Conservation (phyloP, 2,797 vertebrate genomes). For the Chaenodraco wilsoni region DNA sequence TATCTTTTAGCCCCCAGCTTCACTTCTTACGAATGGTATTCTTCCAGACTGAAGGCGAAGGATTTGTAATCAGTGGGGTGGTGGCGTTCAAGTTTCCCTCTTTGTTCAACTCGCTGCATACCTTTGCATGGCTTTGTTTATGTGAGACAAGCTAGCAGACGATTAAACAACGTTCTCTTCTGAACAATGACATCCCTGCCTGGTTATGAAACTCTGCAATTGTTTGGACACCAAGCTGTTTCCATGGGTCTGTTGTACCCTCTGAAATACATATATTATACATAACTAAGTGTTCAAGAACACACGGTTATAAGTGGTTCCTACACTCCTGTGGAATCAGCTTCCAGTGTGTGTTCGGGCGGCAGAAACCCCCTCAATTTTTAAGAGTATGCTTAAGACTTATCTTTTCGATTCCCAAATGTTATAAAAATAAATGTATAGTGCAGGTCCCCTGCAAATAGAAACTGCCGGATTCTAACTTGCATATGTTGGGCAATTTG, state of each 20-base stretch:
- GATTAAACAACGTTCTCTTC: background rate
- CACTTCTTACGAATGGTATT: background rate
- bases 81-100: background rate
- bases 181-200: constrained; percentile 2
- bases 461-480: too few species aligned
- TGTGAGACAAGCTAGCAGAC: background rate
- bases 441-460: too few species aligned
- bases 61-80: background rate
- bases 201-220: background rate
- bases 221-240: background rate
- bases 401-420: background rate
- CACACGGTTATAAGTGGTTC: too few species aligned
- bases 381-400: background rate
- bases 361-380: too few species aligned
- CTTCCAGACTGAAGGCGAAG: background rate
- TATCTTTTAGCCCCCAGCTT: background rate
- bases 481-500: too few species aligned
- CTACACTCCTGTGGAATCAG: too few species aligned
- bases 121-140: background rate
- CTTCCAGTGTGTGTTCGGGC: too few species aligned
- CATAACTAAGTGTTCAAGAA: background rate
- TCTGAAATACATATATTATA: background rate
- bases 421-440: too few species aligned
- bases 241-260: background rate
- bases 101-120: background rate